Evolutionary conservation across 2,888 invertebrate species (phyloP), one percentile per base, ranked within the genome.

Genomic region (Thecophora atra): DNA sequence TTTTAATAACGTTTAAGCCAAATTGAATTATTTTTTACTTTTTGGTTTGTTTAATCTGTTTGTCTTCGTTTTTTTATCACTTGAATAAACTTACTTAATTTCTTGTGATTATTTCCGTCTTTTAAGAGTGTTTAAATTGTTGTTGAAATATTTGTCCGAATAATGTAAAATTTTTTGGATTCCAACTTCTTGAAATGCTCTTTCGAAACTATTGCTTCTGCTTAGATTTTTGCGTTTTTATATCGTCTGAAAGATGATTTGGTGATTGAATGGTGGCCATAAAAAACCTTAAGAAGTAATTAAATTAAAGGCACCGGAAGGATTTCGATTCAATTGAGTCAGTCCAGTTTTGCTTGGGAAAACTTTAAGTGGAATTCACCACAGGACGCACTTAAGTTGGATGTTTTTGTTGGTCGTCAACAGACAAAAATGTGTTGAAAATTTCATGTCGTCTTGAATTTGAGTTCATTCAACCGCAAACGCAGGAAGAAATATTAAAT

Each of bases 311-410:
- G 26, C 21, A 58, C n/a, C 56, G 68, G 68, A 68, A 68, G 68
- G 42, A 11, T 56, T 7, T 37, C 11, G 37, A 37, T 37, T 37
- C 2, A 2, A 37, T 13, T 58, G 8, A 4, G 24, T 19, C 52
- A 28, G 19, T n/a, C 15, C 19, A 4, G 8, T 13, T 21, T 54
- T 28, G n/a, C 3, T 2, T 67, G 28, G 15, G 37, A 54, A 17
- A 17, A 7, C 6, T 44, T 21, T 68, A 44, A 68, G 58, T 68
- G 68, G 24, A 68, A 68, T 68, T 37, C 56, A 44, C 68, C 44
- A 21, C 58, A 44, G 68, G 68, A 37, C n/a, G 56, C 26, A 17
- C 24, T 58, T 15, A 15, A 58, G 58, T 11, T 37, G 3, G 37
- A 8, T 37, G 37, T 6, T 2, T 37, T 37, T 37, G 37, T 37